Evolutionary conservation across 2,888 invertebrate species (phyloP), one percentile per base, ranked within the genome.

Genomic region (Lepetodrilus schrolli): DNA sequence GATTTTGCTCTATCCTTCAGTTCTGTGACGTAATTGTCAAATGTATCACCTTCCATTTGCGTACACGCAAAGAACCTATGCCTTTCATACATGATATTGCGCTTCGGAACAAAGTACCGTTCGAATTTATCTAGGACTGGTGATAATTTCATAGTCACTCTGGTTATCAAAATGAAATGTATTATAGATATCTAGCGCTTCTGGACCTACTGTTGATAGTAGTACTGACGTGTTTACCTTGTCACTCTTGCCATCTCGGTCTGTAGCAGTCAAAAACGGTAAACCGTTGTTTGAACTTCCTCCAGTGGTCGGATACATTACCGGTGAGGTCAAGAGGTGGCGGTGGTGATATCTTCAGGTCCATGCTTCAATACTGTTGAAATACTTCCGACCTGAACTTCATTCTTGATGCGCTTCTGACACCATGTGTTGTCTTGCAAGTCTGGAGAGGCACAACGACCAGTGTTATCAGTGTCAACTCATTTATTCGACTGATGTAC

Each of bases 131-230:
- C 34, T 0, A 26, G 20, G 10, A 78, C 66, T 34, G 50, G 43
- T 1, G 66, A 38, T 0, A 76, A 4, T 26, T 76, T 73, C 38
- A 36, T 58, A 8, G 36, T 73, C 58, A 13, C 51, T 75, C 1
- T 51, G 43, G 23, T 74, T 58, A 8, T 34, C 47, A 23, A 38
- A 71, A 17, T 37, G 21, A 43, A 80, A 78, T 21, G 72, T 78
- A 23, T 80, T 80, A 36, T 70, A 78, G 21, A 80, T 72, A 23
- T 79, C 72, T 21, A 73, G 34, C 13, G 78, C 73, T 30, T 73
- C 72, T 23, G 43, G 58, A 36, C 77, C 76, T 20, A 73, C 66
- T 17, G 70, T 48, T 43, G 72, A 71, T 3, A 73, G 66, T 13
- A 79, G 69, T 21, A 66, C 73, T 5, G 49, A 65, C 3, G 30